Base-by-base conservation (phyloP, 37 sponge, comb jelly and placozoan species). In the Aplysina aerophoba region DNA sequence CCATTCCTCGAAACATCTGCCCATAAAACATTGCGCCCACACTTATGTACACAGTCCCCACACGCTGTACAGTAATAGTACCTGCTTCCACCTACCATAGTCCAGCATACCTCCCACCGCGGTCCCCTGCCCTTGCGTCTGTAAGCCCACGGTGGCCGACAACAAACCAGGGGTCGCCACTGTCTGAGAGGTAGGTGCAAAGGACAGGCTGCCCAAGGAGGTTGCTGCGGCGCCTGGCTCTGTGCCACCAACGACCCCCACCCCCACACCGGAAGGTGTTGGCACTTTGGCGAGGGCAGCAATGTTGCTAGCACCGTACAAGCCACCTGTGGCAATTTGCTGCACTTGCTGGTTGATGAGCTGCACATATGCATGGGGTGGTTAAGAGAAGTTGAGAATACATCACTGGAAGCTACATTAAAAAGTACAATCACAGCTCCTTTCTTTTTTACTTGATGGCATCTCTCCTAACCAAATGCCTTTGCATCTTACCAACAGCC, bases 81-180 rank as follows among this genome's bases (percentile, higher is more conserved):
- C 71, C 28, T 35, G 34, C 71, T 34, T 35, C 13, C 71, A 69
- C 71, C n/a, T n/a, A 69, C 71, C 28, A 30, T 34, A 30, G 34
- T 35, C 28, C 71, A 69, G 17, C 28, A n/a, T 30, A 27, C 71
- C 71, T 69, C 71, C 71, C 1, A 69, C 35, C 8, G 50, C 50
- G 8, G 6, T 44, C 8, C 50, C 50, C 50, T 44, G 50, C 50
- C 50, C 50, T 8, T 44, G 50, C 8, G 37, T 25, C 53, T 75
- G 78, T 54, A 75, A 53, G 16, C 78, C 78, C 13, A 75, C 78
- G 20, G 78, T 75, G 78, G 78, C 78, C 5, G 78, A 75, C 4
- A 75, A 44, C 78, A 75, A n/a, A 38, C 78, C 78, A 53, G 78
- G 78, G 22, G 78, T 50, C 14, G 78, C 22, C 53, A 44, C 50